phyloP scores from a whole-genome alignment of 2,113 vertebrate species.

The Oophaga pumilio region DNA sequence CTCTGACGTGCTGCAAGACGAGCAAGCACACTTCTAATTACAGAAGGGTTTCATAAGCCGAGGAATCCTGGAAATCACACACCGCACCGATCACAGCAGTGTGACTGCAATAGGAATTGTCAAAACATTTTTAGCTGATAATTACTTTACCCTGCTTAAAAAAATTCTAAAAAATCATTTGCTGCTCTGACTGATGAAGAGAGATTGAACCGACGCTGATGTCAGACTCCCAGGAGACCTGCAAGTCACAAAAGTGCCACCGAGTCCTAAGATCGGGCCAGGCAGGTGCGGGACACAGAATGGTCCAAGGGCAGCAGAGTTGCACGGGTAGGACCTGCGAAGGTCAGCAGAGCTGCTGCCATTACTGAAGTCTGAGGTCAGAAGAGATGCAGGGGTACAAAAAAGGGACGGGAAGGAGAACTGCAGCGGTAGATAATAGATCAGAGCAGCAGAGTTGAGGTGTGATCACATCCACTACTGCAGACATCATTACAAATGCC shows the following conservation, averaged over 20 bases:
- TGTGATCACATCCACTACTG: no score
- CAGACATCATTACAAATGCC: no score
- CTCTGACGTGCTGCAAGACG: neutral
- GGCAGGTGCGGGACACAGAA: no score
- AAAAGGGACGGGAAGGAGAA: no score
- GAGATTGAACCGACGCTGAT: neutral
- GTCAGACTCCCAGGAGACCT: neutral
- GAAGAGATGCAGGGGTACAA: no score
- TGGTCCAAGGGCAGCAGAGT: no score
- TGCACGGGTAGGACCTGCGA: no score
- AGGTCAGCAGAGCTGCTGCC: no score
- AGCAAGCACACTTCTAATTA: neutral
- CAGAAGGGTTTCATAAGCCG: neutral
- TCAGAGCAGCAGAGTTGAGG: no score
- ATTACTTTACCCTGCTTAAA: neutral
- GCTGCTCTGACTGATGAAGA: neutral
- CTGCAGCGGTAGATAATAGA: no score
- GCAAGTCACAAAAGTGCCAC: neutral
- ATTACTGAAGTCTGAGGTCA: no score
- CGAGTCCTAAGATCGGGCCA: neutral
- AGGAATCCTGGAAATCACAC: neutral
- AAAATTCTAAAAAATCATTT: neutral
- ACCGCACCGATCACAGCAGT: slow-evolving; percentile 1
- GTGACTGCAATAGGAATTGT: neutral
- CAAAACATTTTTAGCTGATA: slow-evolving; percentile 16